Base-by-base conservation (phyloP, 2,888 invertebrate species). In the Plebejus melissa region DNA sequence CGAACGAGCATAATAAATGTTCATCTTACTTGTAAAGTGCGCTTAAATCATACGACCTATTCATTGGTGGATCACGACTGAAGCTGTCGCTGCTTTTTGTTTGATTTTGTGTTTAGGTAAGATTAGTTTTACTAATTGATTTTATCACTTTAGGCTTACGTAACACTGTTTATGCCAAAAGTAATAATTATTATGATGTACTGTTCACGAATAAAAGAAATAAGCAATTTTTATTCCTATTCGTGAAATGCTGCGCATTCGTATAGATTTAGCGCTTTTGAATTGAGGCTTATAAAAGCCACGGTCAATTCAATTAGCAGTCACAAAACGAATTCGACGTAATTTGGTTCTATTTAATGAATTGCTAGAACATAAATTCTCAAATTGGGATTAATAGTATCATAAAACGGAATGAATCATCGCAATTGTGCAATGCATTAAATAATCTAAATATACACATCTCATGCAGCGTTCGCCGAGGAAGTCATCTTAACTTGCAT, bases 1-100 rank as follows among this genome's bases (percentile, higher is more conserved):
- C 82, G 82, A 79, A 81, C 81, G 81, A 83, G 81, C 82, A 83
- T 86, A 86, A 86, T 82, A 82, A 85, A 86, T 86, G 84, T 83
- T 83, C 79, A 88, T 87, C 84, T 86, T 54, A 88, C 88, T 85
- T 80, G 77, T 81, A 83, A 84, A 84, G 80, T 83, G 84, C 80
- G 84, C 82, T 83, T 80, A 83, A 85, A 86, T 85, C 83, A 83
- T 75, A 74, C 74, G 58, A 72, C 60, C 72, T 76, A 75, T 76
- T 76, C 74, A 71, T 50, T 22, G 41, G 50, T 50, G 28, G 46
- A 28, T 54, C n/a, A 28, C 50, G 72, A 50, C 46, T 11, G 28
- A 32, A 11, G 22, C 16, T 54, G 16, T 22, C n/a, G n/a, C 7
- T 2, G 36, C 13, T 41, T 70, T 70, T 38, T 41, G 46, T 71